phyloP scores from a whole-genome alignment of 2,888 invertebrate species.

The Eueremaeus valkanovi region DNA sequence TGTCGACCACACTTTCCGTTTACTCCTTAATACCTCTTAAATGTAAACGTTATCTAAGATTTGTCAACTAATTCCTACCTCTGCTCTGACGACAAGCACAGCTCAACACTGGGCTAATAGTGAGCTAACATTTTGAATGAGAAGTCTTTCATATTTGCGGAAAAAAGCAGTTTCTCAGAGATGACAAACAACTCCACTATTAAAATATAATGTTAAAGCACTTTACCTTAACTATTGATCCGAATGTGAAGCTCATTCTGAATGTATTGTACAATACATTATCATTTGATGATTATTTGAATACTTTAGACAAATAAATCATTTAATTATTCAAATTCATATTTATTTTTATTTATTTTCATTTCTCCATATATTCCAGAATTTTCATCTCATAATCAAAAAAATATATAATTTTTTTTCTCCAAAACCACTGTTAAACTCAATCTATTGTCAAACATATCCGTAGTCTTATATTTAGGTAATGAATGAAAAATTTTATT shows the following conservation, averaged over 20 bases:
- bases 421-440: too few relatives aligned
- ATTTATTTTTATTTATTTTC: background rate
- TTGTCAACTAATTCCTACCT: too few relatives aligned
- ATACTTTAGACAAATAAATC: background rate
- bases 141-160: background rate
- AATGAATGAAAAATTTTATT: too few relatives aligned
- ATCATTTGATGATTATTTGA: slow-evolving; percentile 12
- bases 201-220: background rate
- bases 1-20: too few relatives aligned
- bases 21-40: too few relatives aligned
- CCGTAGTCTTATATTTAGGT: too few relatives aligned
- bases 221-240: background rate
- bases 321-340: background rate
- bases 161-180: background rate
- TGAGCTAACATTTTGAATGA: too few relatives aligned
- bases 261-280: background rate
- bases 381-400: background rate
- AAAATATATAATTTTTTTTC: too few relatives aligned
- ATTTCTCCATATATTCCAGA: background rate
- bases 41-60: too few relatives aligned
- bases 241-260: slow-evolving; percentile 10
- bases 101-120: too few relatives aligned
- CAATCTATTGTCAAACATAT: too few relatives aligned
- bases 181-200: background rate
- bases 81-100: too few relatives aligned